Percentiles rank a stretch among this genome's conserved stretches.
These are phyloP conservation scores for Hypsopygia costalis DNA, from an alignment of 2,888 invertebrate genomes.

Conservation along the genomic window DNA sequence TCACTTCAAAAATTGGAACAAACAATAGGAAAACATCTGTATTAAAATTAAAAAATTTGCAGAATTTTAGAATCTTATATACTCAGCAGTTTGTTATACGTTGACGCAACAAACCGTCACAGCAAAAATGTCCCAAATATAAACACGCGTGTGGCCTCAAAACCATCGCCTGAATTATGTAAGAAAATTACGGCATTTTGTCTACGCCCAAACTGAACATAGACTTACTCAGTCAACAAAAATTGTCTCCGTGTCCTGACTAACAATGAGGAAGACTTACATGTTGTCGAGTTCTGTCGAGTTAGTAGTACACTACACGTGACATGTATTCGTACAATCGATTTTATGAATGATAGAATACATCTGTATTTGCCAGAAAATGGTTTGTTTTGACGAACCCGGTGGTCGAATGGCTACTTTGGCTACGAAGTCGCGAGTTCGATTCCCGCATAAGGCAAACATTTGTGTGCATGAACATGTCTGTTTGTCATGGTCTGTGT, in stretches of 20 bases:
- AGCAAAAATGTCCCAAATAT: neutral
- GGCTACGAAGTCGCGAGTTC: too few relatives aligned
- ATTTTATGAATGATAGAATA: neutral
- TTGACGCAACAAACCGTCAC: neutral
- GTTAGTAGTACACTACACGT: neutral
- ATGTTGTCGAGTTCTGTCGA: neutral
- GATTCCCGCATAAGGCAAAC: too few relatives aligned
- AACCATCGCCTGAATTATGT: neutral
- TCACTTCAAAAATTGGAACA: too few relatives aligned
- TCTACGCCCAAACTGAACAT: neutral
- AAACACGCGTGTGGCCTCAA: neutral
- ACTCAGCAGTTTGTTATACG: neutral
- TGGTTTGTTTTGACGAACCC: too few relatives aligned
- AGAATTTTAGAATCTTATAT: too few relatives aligned
- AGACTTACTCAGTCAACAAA: conserved; percentile 1
- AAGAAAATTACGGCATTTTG: neutral
- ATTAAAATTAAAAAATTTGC: neutral
- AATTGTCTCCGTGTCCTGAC: conserved; percentile 1
- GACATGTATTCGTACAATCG: neutral
- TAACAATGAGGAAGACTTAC: neutral
- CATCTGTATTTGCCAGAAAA: too few relatives aligned
- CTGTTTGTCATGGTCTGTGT: too few relatives aligned
- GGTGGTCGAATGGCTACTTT: too few relatives aligned
- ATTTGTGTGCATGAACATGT: too few relatives aligned
- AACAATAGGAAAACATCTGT: too few relatives aligned